Conservation (phyloP, 1,140 invertebrate genomes). For the Daktulosphaira vitifoliae region DNA sequence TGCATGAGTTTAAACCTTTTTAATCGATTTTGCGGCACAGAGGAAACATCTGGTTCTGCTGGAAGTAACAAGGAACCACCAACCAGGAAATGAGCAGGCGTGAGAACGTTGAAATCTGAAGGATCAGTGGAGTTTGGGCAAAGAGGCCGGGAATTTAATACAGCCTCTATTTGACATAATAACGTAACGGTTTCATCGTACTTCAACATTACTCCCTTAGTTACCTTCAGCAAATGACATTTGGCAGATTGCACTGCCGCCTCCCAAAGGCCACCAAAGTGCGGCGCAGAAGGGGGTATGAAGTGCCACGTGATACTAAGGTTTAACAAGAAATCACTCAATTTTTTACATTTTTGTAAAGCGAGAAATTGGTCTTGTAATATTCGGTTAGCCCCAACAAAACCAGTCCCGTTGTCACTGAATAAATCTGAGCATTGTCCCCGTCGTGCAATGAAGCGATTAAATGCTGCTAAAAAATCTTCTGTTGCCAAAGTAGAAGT, state of each 20-base stretch:
- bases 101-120: constrained; percentile 34
- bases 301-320: constrained; percentile 31
- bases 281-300: constrained; percentile 40
- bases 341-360: not conserved
- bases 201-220: constrained; percentile 36
- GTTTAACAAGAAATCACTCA: not conserved
- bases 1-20: constrained; percentile 28
- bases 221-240: constrained; percentile 39
- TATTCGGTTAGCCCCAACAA: constrained; percentile 37
- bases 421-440: constrained; percentile 40
- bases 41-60: too few relatives aligned
- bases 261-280: constrained; percentile 43
- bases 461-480: constrained; percentile 42
- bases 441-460: constrained; percentile 42
- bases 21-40: not conserved
- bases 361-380: not conserved
- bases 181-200: constrained; percentile 40
- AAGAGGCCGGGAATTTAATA: constrained; percentile 42
- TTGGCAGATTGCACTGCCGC: constrained; percentile 41
- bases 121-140: constrained; percentile 32
- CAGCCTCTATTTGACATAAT: constrained; percentile 38
- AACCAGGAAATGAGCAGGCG: not conserved
- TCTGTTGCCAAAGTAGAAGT: constrained; percentile 42
- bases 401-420: constrained; percentile 43
- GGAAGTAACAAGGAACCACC: too few relatives aligned